phyloP scores from a whole-genome alignment of 2,888 invertebrate genomes.

The Latrodectus hesperus region DNA sequence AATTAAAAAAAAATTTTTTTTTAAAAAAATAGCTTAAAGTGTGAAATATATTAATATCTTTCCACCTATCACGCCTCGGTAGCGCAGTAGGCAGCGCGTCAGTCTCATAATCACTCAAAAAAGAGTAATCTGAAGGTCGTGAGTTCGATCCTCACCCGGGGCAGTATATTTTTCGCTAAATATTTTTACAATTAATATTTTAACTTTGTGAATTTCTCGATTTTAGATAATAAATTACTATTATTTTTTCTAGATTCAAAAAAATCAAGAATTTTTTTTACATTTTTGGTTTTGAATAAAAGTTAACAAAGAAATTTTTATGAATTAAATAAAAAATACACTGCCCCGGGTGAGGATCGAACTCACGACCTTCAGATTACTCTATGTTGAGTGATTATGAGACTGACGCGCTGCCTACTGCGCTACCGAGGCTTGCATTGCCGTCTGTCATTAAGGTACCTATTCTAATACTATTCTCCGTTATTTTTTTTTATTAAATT shows the following conservation, averaged over 20 bases:
- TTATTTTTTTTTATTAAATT: no score
- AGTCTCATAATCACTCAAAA: neutral
- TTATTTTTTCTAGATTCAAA: no score
- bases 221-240: no score
- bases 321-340: neutral
- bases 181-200: no score
- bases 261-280: no score
- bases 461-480: no score
- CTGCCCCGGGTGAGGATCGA: constrained; percentile 5
- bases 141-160: constrained; percentile 1
- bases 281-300: no score
- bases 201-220: no score
- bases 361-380: constrained; percentile 3
- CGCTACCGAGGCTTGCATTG: constrained; percentile 5
- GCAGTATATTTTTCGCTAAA: neutral
- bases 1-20: no score
- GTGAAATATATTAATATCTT: neutral
- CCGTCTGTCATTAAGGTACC: neutral
- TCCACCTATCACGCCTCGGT: neutral
- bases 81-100: neutral
- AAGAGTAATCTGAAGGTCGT: neutral
- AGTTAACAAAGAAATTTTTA: no score
- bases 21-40: no score
- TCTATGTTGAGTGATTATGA: neutral
- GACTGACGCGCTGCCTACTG: constrained; percentile 5